phyloP scores from a whole-genome alignment of 2,113 vertebrate genomes.

The Amphiprion percula region DNA sequence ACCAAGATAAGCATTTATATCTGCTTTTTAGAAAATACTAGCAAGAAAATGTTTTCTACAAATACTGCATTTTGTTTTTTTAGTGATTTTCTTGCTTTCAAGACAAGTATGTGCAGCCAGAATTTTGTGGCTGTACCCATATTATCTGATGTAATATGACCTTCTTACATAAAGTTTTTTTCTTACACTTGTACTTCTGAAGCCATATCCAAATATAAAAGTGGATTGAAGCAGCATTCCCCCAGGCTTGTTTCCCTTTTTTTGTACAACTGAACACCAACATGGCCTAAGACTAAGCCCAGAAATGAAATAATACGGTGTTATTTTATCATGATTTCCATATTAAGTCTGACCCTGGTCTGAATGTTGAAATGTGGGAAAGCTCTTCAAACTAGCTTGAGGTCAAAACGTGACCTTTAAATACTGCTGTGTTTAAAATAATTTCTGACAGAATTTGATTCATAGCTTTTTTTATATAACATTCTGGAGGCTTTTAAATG shows the following conservation, averaged over 20 bases:
- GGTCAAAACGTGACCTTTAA: slow-evolving; percentile 20
- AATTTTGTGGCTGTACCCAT: neutral
- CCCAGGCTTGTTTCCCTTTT: slow-evolving; percentile 14
- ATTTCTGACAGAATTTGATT: neutral
- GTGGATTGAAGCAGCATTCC: slow-evolving; percentile 4
- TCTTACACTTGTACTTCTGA: neutral
- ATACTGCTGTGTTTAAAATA: neutral
- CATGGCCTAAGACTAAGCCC: slow-evolving; percentile 1
- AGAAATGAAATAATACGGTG: neutral
- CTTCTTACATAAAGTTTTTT: slow-evolving; percentile 9
- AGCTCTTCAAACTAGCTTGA: slow-evolving; percentile 26
- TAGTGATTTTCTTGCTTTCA: no score
- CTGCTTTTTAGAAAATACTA: neutral
- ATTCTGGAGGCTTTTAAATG: neutral
- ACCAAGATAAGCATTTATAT: neutral
- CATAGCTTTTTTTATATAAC: neutral
- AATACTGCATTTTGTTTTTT: no score
- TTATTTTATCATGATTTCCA: neutral
- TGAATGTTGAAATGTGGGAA: slow-evolving; percentile 8
- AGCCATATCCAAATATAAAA: slow-evolving; percentile 27
- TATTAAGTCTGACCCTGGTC: neutral
- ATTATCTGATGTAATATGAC: neutral
- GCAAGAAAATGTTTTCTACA: neutral
- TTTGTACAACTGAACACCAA: slow-evolving; percentile 18
- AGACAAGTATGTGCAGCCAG: no score